Conservation (phyloP, 1,140 invertebrate species). For the Himalopsyche phryganea region DNA sequence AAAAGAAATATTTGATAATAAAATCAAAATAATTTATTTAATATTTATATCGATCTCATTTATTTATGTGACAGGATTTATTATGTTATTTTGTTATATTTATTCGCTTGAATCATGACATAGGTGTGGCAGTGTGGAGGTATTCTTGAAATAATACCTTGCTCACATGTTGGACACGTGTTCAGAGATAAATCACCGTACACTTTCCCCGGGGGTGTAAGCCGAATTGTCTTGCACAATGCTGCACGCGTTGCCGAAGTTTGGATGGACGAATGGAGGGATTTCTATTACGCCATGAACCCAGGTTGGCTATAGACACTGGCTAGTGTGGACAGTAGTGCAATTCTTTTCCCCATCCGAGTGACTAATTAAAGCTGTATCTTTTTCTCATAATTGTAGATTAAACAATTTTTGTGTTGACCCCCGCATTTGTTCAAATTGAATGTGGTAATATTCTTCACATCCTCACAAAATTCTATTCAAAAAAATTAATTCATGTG, state of each 20-base stretch:
- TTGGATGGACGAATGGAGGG: constrained; percentile 98
- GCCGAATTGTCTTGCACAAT: constrained; percentile 94
- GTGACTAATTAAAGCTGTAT: background rate
- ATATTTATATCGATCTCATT: too few species aligned
- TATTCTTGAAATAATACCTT: constrained; percentile 91
- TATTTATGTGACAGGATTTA: too few species aligned
- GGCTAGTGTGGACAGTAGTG: background rate
- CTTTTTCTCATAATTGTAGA: background rate
- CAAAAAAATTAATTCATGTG: too few species aligned
- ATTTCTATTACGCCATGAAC: constrained; percentile 98
- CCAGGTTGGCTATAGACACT: constrained; percentile 72
- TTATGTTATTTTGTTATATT: constrained; percentile 1
- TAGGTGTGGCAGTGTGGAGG: constrained; percentile 99
- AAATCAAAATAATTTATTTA: too few species aligned
- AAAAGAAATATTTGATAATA: too few species aligned
- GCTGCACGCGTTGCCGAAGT: constrained; percentile 94
- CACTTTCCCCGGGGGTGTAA: constrained; percentile 97
- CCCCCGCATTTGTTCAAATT: too few species aligned
- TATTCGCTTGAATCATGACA: constrained; percentile 29
- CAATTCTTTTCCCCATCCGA: background rate
- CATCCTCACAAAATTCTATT: too few species aligned
- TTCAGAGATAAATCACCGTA: constrained; percentile 99
- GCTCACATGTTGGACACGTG: constrained; percentile 96
- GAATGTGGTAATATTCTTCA: too few species aligned
- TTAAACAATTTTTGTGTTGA: too few species aligned